phyloP scores from a whole-genome alignment of 2,113 vertebrate genomes.

The Heterochromis multidens region DNA sequence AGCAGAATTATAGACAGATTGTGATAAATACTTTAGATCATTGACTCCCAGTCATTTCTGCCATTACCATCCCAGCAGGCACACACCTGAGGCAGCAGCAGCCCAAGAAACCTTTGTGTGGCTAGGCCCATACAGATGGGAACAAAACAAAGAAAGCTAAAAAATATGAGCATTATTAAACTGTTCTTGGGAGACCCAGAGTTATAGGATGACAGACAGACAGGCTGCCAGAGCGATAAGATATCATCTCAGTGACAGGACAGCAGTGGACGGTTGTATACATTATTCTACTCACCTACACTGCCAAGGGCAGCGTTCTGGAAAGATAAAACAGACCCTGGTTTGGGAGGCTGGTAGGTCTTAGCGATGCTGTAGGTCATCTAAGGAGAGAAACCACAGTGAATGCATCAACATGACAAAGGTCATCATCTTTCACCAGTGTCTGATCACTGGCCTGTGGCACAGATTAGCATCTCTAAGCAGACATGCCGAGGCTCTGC shows the following conservation, averaged over 20 bases:
- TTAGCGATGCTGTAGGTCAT: constrained; percentile 81
- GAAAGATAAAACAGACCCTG: constrained; percentile 73
- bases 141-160: not conserved
- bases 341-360: constrained; percentile 79
- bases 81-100: not conserved
- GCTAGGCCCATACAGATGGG: not conserved
- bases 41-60: not conserved
- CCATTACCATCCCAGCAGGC: not conserved
- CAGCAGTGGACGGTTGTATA: not conserved
- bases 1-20: not conserved
- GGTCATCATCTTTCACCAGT: constrained; percentile 32
- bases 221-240: not conserved
- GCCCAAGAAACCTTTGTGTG: not conserved
- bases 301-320: constrained; percentile 80
- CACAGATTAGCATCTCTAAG: constrained; percentile 14
- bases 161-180: not conserved
- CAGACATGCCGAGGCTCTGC: not conserved
- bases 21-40: not conserved
- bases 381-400: constrained; percentile 57
- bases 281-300: constrained; percentile 66
- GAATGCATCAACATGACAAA: constrained; percentile 44
- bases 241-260: not conserved
- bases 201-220: not conserved
- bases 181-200: not conserved
- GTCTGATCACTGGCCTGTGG: not conserved